These are phyloP conservation scores for Buceros bicornis DNA, from an alignment of 2,797 vertebrate species.

Conservation along the genomic window DNA sequence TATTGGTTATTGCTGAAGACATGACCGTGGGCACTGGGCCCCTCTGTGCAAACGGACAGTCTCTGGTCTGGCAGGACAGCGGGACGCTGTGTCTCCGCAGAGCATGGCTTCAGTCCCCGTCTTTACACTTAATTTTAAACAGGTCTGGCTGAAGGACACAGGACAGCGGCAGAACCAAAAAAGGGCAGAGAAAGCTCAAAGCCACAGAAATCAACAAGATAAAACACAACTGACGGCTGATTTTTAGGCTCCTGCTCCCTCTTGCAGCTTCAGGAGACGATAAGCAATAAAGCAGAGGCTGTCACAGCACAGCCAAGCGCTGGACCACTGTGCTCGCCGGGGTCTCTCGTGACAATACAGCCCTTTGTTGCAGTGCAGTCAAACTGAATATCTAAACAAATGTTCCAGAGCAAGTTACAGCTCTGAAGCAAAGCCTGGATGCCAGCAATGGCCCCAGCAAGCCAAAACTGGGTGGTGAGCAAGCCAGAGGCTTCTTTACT, in stretches of 20 bases:
- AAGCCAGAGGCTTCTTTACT: constrained; percentile 69
- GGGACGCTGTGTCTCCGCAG: accelerated
- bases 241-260: constrained; percentile 19
- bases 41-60: neutral
- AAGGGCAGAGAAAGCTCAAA: neutral
- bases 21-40: neutral
- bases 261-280: neutral
- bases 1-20: neutral
- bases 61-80: neutral
- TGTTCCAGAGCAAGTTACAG: constrained; percentile 65
- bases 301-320: constrained; percentile 5
- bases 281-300: constrained; percentile 45
- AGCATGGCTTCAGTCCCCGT: neutral
- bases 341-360: constrained; percentile 53
- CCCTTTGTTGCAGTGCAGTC: constrained; percentile 69
- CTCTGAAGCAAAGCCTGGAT: constrained; percentile 58
- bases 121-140: neutral
- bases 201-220: neutral
- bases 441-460: constrained; percentile 59
- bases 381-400: constrained; percentile 71
- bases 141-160: neutral
- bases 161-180: neutral
- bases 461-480: constrained; percentile 60
- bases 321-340: constrained; percentile 47
- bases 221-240: neutral